These are phyloP conservation scores for Drosophila imparisetae DNA, from an alignment of 2,888 invertebrate genomes.

Conservation along the genomic window DNA sequence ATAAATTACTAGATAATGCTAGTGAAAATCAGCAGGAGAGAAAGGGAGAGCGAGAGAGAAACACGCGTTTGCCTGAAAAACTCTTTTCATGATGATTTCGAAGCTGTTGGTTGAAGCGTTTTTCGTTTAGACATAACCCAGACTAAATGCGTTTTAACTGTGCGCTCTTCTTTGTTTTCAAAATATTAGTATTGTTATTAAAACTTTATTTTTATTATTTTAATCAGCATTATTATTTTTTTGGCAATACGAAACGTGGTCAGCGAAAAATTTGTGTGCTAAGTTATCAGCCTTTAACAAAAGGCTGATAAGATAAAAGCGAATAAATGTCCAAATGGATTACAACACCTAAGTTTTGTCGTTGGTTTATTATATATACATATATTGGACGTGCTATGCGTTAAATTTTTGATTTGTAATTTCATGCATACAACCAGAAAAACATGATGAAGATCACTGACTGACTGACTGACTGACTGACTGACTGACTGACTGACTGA, in stretches of 20 bases:
- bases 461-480: background rate
- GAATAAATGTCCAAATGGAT: constrained; percentile 44
- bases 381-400: constrained; percentile 39
- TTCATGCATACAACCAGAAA: constrained; percentile 63
- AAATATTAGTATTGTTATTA: constrained; percentile 1
- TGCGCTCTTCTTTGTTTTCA: constrained; percentile 9
- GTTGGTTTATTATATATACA: background rate
- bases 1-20: background rate
- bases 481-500: constrained; percentile 28
- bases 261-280: constrained; percentile 35
- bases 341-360: constrained; percentile 26
- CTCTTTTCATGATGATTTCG: background rate
- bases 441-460: constrained; percentile 34
- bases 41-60: background rate
- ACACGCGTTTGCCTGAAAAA: constrained; percentile 9
- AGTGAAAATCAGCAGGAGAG: background rate
- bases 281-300: constrained; percentile 47
- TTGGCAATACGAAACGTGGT: constrained; percentile 50
- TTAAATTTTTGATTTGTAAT: constrained; percentile 36
- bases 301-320: constrained; percentile 50
- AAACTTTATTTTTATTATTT: background rate
- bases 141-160: constrained; percentile 13
- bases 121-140: constrained; percentile 39
- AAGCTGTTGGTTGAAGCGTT: constrained; percentile 16
- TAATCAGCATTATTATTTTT: background rate